Evolutionary conservation across 64 coral and sea anemone genomes (phyloP).

Genomic region (Pocillopora damicornis): DNA sequence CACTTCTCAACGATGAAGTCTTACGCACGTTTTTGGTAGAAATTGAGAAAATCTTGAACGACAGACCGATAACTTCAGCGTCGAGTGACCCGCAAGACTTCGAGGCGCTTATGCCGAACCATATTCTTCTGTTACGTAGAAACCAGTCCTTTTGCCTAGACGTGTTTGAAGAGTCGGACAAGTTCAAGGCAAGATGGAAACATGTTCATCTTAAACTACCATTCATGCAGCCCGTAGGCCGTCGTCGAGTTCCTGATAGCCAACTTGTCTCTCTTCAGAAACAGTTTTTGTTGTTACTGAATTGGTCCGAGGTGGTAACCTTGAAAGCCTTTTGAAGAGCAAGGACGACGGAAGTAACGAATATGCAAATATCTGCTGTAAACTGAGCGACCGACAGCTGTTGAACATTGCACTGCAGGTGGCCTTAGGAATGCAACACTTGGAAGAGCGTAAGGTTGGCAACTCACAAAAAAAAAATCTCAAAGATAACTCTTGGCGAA

Average conservation of each 20-base stretch:
- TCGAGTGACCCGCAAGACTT: too few relatives aligned
- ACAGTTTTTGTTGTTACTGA: slow-evolving; percentile 7
- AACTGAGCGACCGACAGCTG: not conserved
- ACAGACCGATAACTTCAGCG: slow-evolving; percentile 26
- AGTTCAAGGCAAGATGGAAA: too few relatives aligned
- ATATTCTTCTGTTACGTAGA: slow-evolving; percentile 35
- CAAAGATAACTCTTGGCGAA: not conserved
- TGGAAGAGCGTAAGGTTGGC: slow-evolving; percentile 1
- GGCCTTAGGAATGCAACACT: slow-evolving; percentile 7
- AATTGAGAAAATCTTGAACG: slow-evolving; percentile 61
- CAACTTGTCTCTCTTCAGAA: not conserved
- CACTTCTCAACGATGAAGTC: not conserved
- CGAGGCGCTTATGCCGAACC: slow-evolving; percentile 34
- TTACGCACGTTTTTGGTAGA: slow-evolving; percentile 47
- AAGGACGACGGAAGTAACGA: not conserved
- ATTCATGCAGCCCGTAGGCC: too few relatives aligned
- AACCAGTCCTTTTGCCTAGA: not conserved
- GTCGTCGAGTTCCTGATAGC: too few relatives aligned
- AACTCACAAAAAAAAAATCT: too few relatives aligned
- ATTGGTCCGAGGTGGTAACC: not conserved
- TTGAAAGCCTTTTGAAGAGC: not conserved
- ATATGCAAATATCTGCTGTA: not conserved
- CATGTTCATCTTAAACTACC: too few relatives aligned
- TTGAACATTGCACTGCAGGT: not conserved
- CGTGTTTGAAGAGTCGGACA: too few relatives aligned